Conservation (phyloP, 2,113 vertebrate genomes). For the Austrofundulus limnaeus region DNA sequence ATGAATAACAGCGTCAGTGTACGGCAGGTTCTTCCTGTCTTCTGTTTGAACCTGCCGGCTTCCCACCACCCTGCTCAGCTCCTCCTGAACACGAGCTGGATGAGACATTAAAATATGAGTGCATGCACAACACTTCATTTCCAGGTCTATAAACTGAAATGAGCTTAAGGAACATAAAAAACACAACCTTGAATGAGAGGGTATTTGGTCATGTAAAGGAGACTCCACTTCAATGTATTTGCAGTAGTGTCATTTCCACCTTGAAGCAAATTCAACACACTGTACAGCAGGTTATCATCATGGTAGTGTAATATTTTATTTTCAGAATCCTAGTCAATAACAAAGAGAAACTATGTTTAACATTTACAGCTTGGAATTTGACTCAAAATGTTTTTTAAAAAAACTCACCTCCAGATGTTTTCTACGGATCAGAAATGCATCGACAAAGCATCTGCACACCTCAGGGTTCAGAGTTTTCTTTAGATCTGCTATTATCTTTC, state of each 20-base stretch:
- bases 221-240: slow-evolving; percentile 62
- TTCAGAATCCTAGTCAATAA: neutral
- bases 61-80: slow-evolving; percentile 1
- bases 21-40: slow-evolving; percentile 1
- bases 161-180: neutral
- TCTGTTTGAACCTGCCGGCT: neutral
- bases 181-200: slow-evolving; percentile 77
- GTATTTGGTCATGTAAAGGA: slow-evolving; percentile 77
- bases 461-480: slow-evolving; percentile 54
- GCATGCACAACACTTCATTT: neutral
- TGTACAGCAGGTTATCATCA: slow-evolving; percentile 58
- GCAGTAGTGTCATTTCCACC: slow-evolving; percentile 75
- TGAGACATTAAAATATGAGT: neutral
- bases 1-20: neutral
- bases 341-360: neutral
- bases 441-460: slow-evolving; percentile 54
- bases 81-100: slow-evolving; percentile 48
- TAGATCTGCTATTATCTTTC: slow-evolving; percentile 13
- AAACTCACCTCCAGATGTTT: slow-evolving; percentile 48
- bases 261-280: slow-evolving; percentile 60
- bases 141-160: neutral
- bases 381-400: neutral
- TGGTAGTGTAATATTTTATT: slow-evolving; percentile 38
- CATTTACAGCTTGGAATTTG: too few species aligned
- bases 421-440: slow-evolving; percentile 51